Conservation (phyloP, 2,113 vertebrate species). For the Callopanchax toddi region DNA sequence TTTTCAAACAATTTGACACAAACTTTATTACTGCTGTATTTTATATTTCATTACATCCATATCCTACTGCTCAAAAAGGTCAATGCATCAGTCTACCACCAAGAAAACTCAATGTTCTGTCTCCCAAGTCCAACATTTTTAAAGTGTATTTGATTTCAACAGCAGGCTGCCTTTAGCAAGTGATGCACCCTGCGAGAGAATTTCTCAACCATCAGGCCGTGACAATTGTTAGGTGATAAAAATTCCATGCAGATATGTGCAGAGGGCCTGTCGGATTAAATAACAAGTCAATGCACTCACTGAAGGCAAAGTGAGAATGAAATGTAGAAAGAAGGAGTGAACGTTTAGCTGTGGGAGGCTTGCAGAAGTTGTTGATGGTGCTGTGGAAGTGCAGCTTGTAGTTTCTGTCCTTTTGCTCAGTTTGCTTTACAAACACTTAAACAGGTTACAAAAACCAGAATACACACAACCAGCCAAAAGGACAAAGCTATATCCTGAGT, state of each 20-base stretch:
- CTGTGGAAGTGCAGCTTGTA: too few species aligned
- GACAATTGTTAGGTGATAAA: slow-evolving; percentile 25
- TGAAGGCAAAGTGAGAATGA: slow-evolving; percentile 28
- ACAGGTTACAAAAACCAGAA: too few species aligned
- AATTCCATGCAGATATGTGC: slow-evolving; percentile 20
- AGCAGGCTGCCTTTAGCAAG: slow-evolving; percentile 26
- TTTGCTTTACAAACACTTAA: not conserved
- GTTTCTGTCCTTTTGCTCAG: not conserved
- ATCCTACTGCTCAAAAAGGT: slow-evolving; percentile 1
- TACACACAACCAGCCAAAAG: too few species aligned
- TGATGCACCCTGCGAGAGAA: slow-evolving; percentile 1
- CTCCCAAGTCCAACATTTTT: slow-evolving; percentile 18
- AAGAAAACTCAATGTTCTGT: not conserved
- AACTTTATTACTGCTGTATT: not conserved
- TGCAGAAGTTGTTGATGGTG: not conserved
- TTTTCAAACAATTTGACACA: not conserved
- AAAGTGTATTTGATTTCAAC: slow-evolving; percentile 46
- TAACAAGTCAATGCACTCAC: slow-evolving; percentile 13
- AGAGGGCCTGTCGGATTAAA: slow-evolving; percentile 48
- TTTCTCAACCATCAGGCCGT: slow-evolving; percentile 23
- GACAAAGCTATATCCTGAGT: too few species aligned
- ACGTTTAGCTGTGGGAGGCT: slow-evolving; percentile 11
- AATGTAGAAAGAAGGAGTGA: slow-evolving; percentile 5
- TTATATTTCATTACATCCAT: slow-evolving; percentile 14
- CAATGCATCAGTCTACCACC: not conserved